Percentiles rank a stretch among this genome's conserved stretches.
These are phyloP conservation scores for Scaptomyza flava DNA, from an alignment of 2,888 invertebrate species.

Conservation along the genomic window DNA sequence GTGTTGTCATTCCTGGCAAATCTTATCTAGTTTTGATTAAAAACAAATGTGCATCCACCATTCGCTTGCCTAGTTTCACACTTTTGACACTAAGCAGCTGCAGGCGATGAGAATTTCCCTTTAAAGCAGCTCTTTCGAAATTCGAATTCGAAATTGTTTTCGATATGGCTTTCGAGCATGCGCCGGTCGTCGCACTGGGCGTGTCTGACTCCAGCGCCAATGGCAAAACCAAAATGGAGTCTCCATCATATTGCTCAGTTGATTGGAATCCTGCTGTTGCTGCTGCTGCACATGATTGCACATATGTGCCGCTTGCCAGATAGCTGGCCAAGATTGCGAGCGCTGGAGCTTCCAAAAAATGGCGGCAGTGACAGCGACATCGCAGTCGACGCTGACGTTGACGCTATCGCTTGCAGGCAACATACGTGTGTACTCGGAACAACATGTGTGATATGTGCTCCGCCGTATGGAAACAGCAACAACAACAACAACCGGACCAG, in stretches of 20 bases:
- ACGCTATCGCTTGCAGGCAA: slow-evolving; percentile 84
- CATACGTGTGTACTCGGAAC: slow-evolving; percentile 83
- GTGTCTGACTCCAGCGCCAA: slow-evolving; percentile 75
- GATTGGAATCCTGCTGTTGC: slow-evolving; percentile 57
- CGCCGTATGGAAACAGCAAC: slow-evolving; percentile 83
- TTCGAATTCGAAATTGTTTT: slow-evolving; percentile 33
- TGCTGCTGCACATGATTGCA: slow-evolving; percentile 71
- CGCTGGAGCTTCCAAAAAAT: slow-evolving; percentile 24
- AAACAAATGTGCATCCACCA: slow-evolving; percentile 53
- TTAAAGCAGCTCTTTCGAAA: slow-evolving; percentile 3
- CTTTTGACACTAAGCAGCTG: slow-evolving; percentile 74
- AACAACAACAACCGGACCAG: slow-evolving; percentile 31
- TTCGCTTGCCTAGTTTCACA: slow-evolving; percentile 47
- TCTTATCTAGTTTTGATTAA: slow-evolving; percentile 68
- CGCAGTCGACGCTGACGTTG: slow-evolving; percentile 38
- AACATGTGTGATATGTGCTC: slow-evolving; percentile 85
- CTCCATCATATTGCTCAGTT: slow-evolving; percentile 55
- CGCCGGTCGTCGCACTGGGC: slow-evolving; percentile 53
- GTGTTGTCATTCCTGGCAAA: slow-evolving; percentile 58
- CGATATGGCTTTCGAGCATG: slow-evolving; percentile 64
- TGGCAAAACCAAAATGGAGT: slow-evolving; percentile 84
- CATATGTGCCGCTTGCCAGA: slow-evolving; percentile 79
- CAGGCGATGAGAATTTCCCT: slow-evolving; percentile 16
- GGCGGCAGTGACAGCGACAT: slow-evolving; percentile 22
- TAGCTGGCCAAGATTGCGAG: slow-evolving; percentile 72